Evolutionary conservation across 53 echinoderm and acorn worm genomes (phyloP), one percentile per base, ranked within the genome.

Genomic region (Holothuria leucospilota): DNA sequence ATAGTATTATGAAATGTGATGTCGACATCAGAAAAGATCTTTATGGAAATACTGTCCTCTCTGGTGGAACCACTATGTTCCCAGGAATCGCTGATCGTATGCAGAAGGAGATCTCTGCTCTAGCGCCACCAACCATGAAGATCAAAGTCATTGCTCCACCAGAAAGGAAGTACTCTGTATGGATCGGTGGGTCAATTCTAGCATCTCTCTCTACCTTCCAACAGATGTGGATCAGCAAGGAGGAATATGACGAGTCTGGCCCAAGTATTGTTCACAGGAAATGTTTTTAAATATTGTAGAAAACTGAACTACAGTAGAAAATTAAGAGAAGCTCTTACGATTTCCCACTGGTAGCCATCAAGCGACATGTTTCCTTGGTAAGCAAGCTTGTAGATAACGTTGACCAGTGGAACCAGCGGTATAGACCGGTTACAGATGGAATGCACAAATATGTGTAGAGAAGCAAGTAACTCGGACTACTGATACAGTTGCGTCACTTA

Each of bases 1-100:
- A 94, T 90, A 92, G 92, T 89, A 94, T 94, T 90, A 94, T 94
- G 95, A 94, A 94, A 90, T 94, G 95, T 71, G 95, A 94, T 89
- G 92, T 94, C 67, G 95, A 94, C 78, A 94, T 94, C 95, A 90
- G 95, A 86, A 94, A 94, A 90, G 95, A 94, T 78, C 92, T 94
- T 90, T 94, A 94, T 88, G 95, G 92, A 92, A 94, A 94, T 89
- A 94, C 90, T 62, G 95, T 94, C 15, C 90, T 94, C 21, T 96
- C 96, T 77, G 93, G 96, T 82, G 96, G 96, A 34, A 96, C 89
- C 91, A 93, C 87, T 85, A 96, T 96, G 96, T 96, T 87, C 93
- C 96, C 96, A 51, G 96, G 96, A 87, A 96, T 96, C 39, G 96
- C 91, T 51, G 94, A 94, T 85, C 87, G 94, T 40, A 94, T 94